Evolutionary conservation across 2,888 invertebrate genomes (phyloP).

Genomic region (Dynastes grantii): DNA sequence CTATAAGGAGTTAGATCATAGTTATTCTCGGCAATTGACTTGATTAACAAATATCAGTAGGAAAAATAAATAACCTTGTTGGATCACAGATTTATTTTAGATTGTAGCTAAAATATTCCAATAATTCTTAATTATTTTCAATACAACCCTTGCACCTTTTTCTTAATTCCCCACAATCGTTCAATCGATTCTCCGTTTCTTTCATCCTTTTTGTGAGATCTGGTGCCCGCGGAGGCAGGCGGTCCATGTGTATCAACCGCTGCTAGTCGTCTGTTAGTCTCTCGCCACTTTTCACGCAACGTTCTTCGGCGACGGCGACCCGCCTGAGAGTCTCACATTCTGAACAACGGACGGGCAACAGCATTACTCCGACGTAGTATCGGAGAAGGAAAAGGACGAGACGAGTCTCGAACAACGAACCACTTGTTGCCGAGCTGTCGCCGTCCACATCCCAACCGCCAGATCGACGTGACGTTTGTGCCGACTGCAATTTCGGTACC

Average conservation of each 20-base stretch:
- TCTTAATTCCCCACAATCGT: neutral
- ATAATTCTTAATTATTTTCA: neutral
- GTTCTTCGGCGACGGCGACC: neutral
- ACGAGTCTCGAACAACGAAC: slow-evolving; percentile 9
- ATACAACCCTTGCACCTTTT: neutral
- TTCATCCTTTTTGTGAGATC: neutral
- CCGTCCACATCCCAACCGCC: neutral
- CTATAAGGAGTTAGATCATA: no score
- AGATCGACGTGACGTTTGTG: neutral
- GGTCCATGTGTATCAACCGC: neutral
- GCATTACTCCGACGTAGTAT: no score
- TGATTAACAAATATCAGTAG: no score
- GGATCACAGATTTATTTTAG: no score
- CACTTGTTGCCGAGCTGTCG: slow-evolving; percentile 31
- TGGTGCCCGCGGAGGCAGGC: neutral
- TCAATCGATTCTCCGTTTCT: neutral
- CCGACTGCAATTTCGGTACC: slow-evolving; percentile 20
- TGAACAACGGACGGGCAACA: no score
- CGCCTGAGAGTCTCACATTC: neutral
- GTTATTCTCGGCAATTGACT: no score
- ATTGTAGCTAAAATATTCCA: no score
- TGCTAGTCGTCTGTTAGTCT: neutral
- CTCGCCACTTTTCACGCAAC: neutral
- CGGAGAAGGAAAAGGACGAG: no score
- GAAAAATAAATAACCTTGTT: no score